These are phyloP conservation scores for Athrips mouffetella DNA, from an alignment of 2,888 invertebrate species.

Conservation along the genomic window DNA sequence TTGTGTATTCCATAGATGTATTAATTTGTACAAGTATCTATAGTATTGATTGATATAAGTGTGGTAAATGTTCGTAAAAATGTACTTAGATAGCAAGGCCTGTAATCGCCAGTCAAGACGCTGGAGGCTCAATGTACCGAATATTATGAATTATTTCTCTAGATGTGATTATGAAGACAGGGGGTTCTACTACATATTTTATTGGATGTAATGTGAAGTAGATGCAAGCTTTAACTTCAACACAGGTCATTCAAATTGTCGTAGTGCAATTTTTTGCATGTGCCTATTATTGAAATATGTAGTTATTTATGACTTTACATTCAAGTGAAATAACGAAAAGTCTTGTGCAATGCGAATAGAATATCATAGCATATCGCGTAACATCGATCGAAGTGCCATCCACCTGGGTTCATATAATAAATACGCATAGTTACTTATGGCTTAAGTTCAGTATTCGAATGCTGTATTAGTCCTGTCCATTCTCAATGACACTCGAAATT, in stretches of 20 bases:
- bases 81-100: neutral
- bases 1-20: neutral
- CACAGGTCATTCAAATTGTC: slow-evolving; percentile 33
- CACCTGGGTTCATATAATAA: too few relatives aligned
- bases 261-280: too few relatives aligned
- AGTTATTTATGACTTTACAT: too few relatives aligned
- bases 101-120: neutral
- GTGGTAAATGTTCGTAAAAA: neutral
- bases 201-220: slow-evolving; percentile 7
- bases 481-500: slow-evolving; percentile 41
- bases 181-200: neutral
- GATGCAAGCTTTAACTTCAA: slow-evolving; percentile 15
- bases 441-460: slow-evolving; percentile 34
- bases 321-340: too few relatives aligned
- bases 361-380: slow-evolving; percentile 28
- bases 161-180: neutral
- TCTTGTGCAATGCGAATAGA: too few relatives aligned
- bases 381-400: neutral
- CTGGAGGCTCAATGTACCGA: slow-evolving; percentile 13
- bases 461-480: slow-evolving; percentile 27
- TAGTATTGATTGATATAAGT: too few relatives aligned
- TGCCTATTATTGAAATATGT: too few relatives aligned
- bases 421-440: neutral
- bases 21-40: too few relatives aligned
- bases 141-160: slow-evolving; percentile 2